phyloP scores from a whole-genome alignment of 1,140 invertebrate species.

The Leptinotarsa undecemlineata region DNA sequence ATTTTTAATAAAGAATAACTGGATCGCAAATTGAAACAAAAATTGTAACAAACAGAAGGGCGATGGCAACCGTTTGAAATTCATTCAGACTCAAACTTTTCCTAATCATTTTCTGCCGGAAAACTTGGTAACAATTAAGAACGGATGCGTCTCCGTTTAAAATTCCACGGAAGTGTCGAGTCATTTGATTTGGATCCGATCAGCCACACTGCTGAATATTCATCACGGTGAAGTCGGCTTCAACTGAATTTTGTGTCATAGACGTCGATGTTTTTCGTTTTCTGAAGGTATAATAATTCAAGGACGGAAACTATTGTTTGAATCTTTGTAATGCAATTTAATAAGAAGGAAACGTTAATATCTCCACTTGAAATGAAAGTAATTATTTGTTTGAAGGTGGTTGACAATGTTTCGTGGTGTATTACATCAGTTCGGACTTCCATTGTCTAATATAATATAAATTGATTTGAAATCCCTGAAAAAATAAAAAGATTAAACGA shows the following conservation, averaged over 20 bases:
- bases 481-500: too few relatives aligned
- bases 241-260: neutral
- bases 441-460: too few relatives aligned
- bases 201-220: constrained; percentile 2
- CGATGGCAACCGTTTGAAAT: neutral
- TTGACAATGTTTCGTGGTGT: too few relatives aligned
- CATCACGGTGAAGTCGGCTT: neutral
- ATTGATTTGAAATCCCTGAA: too few relatives aligned
- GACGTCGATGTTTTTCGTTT: too few relatives aligned
- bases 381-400: too few relatives aligned
- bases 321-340: too few relatives aligned
- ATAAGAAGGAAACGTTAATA: too few relatives aligned
- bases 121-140: constrained; percentile 1
- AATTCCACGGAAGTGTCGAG: constrained; percentile 1
- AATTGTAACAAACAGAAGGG: neutral
- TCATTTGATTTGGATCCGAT: constrained; percentile 6
- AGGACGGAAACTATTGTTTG: too few relatives aligned
- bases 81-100: neutral
- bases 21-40: neutral
- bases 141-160: constrained; percentile 2
- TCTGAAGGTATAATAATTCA: too few relatives aligned
- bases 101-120: constrained; percentile 5
- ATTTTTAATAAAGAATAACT: constrained; percentile 9
- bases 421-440: too few relatives aligned
- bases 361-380: too few relatives aligned